A percentile compares a stretch with the other conserved stretches of the same genome.
Conservation (phyloP, 2,888 invertebrate species). For the Cephus pygmeus region DNA sequence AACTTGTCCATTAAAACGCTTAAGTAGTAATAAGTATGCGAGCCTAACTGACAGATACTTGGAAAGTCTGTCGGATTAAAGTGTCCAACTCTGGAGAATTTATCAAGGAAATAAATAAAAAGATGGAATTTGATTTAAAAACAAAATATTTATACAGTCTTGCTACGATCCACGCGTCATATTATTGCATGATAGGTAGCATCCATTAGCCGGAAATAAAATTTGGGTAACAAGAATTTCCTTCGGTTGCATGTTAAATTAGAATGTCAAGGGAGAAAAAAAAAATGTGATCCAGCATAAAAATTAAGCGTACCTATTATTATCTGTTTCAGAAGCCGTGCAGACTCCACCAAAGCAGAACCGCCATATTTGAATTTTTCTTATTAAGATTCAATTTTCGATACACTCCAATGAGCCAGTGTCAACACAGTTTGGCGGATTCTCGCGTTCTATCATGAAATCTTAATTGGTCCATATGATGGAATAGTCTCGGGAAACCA, state of each 20-base stretch:
- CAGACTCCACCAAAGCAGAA: neutral
- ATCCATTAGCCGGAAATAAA: neutral
- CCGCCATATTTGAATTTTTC: neutral
- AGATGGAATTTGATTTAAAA: neutral
- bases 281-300: neutral
- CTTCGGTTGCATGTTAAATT: neutral
- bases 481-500: neutral
- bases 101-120: constrained; percentile 43
- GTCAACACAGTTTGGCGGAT: neutral
- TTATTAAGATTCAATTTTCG: constrained; percentile 58
- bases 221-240: neutral
- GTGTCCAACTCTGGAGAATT: constrained; percentile 58
- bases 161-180: neutral
- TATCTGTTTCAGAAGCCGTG: neutral
- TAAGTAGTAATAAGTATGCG: constrained; percentile 63
- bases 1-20: constrained; percentile 65
- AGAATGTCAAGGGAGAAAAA: neutral
- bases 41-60: constrained; percentile 59
- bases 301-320: neutral
- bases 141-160: neutral
- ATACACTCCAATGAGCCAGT: constrained; percentile 34
- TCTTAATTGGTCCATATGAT: neutral
- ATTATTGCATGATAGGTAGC: neutral
- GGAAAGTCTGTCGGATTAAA: constrained; percentile 57
- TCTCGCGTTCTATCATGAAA: neutral